A percentile compares a stretch with the other conserved stretches of the same genome.
phyloP scores from a whole-genome alignment of 2,888 invertebrate species.

The Muscina levida region DNA sequence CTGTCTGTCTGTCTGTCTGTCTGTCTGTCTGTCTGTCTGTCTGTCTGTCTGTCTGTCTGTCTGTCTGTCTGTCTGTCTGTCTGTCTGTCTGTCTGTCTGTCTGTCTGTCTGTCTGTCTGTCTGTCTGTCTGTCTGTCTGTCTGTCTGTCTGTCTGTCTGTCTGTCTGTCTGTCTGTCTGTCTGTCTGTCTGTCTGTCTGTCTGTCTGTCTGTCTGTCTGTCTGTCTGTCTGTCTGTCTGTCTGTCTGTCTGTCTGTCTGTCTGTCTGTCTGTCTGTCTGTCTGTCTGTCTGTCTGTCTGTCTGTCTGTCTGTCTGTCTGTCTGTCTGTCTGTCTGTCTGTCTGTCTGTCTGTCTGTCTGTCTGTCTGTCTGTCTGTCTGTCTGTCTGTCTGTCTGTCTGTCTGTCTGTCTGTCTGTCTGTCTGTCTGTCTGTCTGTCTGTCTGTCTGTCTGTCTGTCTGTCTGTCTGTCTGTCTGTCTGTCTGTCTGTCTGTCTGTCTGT shows the following conservation, averaged over 20 bases:
- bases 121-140: conserved; percentile 32
- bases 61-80: conserved; percentile 28
- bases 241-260: conserved; percentile 32
- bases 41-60: conserved; percentile 32
- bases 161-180: conserved; percentile 29
- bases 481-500: conserved; percentile 32
- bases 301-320: conserved; percentile 30
- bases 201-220: conserved; percentile 30
- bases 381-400: conserved; percentile 30
- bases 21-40: conserved; percentile 30
- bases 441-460: conserved; percentile 32
- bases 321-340: conserved; percentile 32
- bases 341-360: conserved; percentile 30
- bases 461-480: conserved; percentile 30
- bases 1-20: conserved; percentile 32
- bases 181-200: conserved; percentile 30
- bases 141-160: conserved; percentile 27
- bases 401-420: conserved; percentile 31
- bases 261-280: conserved; percentile 30
- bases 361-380: conserved; percentile 32
- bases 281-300: conserved; percentile 32
- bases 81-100: conserved; percentile 30
- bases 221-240: conserved; percentile 30
- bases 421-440: conserved; percentile 30
- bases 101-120: conserved; percentile 30